Conservation (phyloP, 2,113 vertebrate genomes). For the Pelusios castaneus region DNA sequence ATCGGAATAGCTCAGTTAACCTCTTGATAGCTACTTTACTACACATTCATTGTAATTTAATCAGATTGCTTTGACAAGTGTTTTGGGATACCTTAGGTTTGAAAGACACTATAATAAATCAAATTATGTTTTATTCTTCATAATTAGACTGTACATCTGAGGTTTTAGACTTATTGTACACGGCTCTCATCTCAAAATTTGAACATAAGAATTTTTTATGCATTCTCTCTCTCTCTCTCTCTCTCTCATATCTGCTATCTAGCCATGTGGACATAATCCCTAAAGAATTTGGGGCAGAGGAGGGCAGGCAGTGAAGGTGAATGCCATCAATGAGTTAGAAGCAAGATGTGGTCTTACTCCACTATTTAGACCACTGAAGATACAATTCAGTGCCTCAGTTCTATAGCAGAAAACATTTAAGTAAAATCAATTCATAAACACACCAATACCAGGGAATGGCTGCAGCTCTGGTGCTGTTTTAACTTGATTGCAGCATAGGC, state of each 20-base stretch:
- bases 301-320: background rate
- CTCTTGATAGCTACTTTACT: background rate
- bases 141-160: background rate
- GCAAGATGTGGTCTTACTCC: background rate
- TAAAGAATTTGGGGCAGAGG: background rate
- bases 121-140: background rate
- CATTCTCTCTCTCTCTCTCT: background rate
- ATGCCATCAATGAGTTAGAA: background rate
- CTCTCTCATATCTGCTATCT: background rate
- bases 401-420: background rate
- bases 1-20: too few relatives aligned
- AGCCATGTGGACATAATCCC: background rate
- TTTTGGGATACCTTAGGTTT: background rate
- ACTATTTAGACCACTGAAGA: background rate
- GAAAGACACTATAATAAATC: background rate
- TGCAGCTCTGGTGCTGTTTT: background rate
- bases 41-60: background rate
- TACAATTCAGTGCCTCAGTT: background rate
- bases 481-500: background rate
- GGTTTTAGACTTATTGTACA: background rate
- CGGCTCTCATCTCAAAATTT: background rate
- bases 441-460: background rate
- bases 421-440: background rate
- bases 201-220: background rate
- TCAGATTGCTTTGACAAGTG: background rate